Percentiles rank a stretch among this genome's conserved stretches.
Evolutionary conservation across 2,888 invertebrate genomes (phyloP).

Genomic region (Melipona beecheii): DNA sequence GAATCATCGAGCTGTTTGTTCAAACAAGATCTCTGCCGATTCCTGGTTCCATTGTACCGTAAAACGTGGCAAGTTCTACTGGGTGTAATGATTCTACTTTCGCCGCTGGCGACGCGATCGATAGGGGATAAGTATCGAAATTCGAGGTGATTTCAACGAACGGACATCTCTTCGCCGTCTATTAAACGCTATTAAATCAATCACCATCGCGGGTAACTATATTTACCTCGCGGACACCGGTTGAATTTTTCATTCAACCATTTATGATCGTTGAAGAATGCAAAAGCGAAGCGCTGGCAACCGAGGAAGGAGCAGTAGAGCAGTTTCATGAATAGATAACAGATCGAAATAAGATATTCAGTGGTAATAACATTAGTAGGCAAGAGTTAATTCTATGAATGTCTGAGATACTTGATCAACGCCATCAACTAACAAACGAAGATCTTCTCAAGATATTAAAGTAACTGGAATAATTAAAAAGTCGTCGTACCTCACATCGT

Average conservation of each 20-base stretch:
- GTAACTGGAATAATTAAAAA: neutral
- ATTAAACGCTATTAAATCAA: neutral
- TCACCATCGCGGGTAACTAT: neutral
- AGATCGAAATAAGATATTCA: neutral
- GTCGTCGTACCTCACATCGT: no score
- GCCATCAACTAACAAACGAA: neutral
- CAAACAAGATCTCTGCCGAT: conserved; percentile 52
- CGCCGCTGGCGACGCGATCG: conserved; percentile 21
- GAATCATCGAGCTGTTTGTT: conserved; percentile 51
- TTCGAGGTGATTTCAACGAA: conserved; percentile 58
- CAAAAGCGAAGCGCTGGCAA: neutral
- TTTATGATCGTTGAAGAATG: neutral
- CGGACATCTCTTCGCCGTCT: conserved; percentile 11
- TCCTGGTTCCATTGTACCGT: conserved; percentile 47
- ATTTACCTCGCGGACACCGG: neutral
- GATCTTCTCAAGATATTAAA: neutral
- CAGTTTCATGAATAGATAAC: neutral
- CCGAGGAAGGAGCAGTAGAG: neutral
- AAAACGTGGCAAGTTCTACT: conserved; percentile 40
- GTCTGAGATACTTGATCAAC: neutral
- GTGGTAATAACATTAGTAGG: neutral
- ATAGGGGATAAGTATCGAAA: conserved; percentile 50
- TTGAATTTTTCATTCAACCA: neutral
- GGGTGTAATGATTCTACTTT: conserved; percentile 30
- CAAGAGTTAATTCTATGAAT: neutral